Evolutionary conservation across 30 jellyfish, hydroid and myxozoan species (phyloP).

Genomic region (Phacellophora camtschatica): DNA sequence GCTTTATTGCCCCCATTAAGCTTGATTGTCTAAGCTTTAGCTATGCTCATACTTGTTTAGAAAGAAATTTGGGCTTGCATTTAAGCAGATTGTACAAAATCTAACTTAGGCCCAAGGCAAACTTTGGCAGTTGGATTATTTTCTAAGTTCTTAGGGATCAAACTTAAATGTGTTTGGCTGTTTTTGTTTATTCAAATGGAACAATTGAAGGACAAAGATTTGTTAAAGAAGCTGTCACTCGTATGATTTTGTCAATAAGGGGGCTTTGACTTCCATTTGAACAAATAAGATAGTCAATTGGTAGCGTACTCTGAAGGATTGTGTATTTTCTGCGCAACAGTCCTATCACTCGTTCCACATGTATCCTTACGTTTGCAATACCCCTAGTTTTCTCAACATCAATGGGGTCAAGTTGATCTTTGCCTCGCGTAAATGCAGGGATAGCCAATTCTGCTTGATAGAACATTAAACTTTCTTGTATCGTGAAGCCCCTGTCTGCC

Average conservation of each 20-base stretch:
- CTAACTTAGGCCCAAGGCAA: neutral
- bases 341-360: conserved; percentile 59
- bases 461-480: conserved; percentile 19
- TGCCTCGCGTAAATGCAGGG: conserved; percentile 47
- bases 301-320: conserved; percentile 42
- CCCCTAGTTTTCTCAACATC: conserved; percentile 51
- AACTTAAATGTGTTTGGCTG: conserved; percentile 6
- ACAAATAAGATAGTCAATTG: conserved; percentile 48
- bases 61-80: neutral
- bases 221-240: conserved; percentile 55
- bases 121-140: neutral
- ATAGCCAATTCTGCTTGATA: conserved; percentile 17
- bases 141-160: conserved; percentile 3
- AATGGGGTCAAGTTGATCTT: conserved; percentile 35
- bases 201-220: conserved; percentile 59
- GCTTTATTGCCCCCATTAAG: neutral
- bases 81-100: neutral
- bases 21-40: neutral
- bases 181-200: conserved; percentile 41
- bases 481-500: conserved; percentile 51
- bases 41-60: neutral
- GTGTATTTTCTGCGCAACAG: conserved; percentile 51
- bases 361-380: conserved; percentile 44
- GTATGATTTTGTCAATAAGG: conserved; percentile 33
- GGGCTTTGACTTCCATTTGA: conserved; percentile 40